Evolutionary conservation across 2,113 vertebrate genomes (phyloP).

Genomic region (Porphyrio hochstetteri): DNA sequence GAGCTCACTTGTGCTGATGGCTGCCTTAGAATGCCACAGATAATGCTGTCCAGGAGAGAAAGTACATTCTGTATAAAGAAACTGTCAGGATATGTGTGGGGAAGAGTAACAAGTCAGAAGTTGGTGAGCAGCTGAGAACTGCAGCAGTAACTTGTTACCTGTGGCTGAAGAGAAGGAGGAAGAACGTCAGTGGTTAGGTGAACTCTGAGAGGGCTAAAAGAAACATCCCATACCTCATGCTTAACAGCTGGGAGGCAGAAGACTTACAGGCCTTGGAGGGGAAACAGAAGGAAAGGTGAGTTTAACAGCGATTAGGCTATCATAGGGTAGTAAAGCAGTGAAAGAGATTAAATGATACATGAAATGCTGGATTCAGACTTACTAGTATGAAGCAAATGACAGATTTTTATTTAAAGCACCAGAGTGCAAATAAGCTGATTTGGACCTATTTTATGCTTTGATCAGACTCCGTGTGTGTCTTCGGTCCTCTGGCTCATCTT

Average conservation of each 20-base stretch:
- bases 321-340: neutral
- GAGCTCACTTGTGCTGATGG: neutral
- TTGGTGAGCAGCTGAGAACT: conserved; percentile 23
- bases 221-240: neutral
- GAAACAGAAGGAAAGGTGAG: neutral
- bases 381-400: neutral
- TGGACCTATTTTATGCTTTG: neutral
- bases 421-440: neutral
- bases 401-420: neutral
- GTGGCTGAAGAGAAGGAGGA: neutral
- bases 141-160: neutral
- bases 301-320: neutral
- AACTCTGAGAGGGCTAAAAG: neutral
- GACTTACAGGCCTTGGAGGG: neutral
- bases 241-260: neutral
- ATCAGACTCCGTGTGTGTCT: neutral
- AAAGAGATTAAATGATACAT: neutral
- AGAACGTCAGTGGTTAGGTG: neutral
- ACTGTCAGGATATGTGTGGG: neutral
- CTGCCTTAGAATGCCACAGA: neutral
- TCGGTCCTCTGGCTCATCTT: neutral
- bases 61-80: neutral
- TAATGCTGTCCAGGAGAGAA: neutral
- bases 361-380: neutral
- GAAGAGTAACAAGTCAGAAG: neutral